phyloP scores from a whole-genome alignment of 2,113 vertebrate species.

The Egretta garzetta region DNA sequence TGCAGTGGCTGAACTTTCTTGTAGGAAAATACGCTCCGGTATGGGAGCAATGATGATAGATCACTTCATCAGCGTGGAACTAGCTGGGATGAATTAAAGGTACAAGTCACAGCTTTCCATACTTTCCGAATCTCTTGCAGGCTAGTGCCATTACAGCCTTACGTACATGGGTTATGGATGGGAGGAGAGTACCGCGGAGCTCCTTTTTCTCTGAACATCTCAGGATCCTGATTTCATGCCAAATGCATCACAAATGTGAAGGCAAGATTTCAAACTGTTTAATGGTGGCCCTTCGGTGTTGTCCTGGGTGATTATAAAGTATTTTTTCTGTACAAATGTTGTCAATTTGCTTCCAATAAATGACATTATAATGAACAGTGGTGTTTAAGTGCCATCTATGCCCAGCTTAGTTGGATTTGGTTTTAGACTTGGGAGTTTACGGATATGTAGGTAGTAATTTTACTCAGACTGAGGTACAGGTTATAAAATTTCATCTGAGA shows the following conservation, averaged over 20 bases:
- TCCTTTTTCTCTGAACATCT: not conserved
- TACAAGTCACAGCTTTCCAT: constrained; percentile 69
- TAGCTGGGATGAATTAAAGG: constrained; percentile 77
- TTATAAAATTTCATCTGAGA: not conserved
- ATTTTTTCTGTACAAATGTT: not conserved
- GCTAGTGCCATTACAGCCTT: not conserved
- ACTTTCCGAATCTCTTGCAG: constrained; percentile 73
- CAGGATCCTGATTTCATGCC: not conserved
- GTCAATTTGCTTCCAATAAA: not conserved
- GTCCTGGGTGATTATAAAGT: not conserved
- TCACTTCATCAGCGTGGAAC: constrained; percentile 82
- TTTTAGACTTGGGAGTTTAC: not conserved
- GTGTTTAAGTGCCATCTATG: not conserved
- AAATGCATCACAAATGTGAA: not conserved
- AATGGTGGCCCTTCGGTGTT: not conserved
- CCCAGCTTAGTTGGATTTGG: not conserved
- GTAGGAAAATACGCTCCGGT: constrained; percentile 45
- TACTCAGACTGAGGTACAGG: not conserved
- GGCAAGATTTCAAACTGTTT: not conserved
- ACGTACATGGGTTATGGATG: not conserved
- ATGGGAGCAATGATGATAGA: constrained; percentile 77
- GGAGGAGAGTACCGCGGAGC: not conserved
- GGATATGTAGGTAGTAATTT: not conserved
- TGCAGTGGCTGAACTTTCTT: constrained; percentile 77
- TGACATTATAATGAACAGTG: not conserved